Conservation (phyloP, 2,113 vertebrate genomes). For the Beaufortia kweichowensis region DNA sequence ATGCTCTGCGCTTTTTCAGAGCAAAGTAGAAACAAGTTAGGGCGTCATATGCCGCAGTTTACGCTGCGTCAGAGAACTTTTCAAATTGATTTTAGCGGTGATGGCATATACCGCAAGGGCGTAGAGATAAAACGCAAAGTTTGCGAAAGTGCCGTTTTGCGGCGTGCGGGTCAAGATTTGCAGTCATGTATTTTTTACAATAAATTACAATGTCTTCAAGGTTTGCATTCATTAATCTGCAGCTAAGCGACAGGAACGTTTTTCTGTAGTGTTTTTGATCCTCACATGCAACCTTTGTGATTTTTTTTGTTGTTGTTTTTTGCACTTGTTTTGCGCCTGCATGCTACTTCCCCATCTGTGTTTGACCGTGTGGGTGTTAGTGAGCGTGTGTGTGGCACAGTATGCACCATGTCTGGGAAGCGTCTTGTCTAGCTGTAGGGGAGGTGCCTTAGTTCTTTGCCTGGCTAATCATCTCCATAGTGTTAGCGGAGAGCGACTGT, state of each 20-base stretch:
- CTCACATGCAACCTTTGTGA: background rate
- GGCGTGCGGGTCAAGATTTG: no score
- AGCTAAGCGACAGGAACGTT: no score
- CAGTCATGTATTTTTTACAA: no score
- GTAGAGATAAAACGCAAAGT: background rate
- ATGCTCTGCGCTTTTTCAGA: background rate
- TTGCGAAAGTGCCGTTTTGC: no score
- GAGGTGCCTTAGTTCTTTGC: slow-evolving; percentile 48
- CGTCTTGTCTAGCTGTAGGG: slow-evolving; percentile 44
- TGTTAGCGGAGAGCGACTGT: slow-evolving; percentile 46
- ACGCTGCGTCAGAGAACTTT: background rate
- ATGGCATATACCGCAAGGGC: background rate
- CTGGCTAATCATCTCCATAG: slow-evolving; percentile 52
- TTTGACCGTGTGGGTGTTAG: slow-evolving; percentile 27
- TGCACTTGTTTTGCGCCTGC: background rate
- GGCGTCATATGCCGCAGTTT: background rate
- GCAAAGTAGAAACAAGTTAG: background rate
- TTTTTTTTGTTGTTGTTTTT: slow-evolving; percentile 5
- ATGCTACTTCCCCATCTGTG: slow-evolving; percentile 17
- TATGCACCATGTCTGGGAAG: slow-evolving; percentile 32
- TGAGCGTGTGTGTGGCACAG: slow-evolving; percentile 28
- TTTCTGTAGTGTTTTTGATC: background rate
- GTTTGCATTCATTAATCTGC: no score
- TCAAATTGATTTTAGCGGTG: background rate
- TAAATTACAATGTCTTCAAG: no score